Percentiles rank a stretch among this genome's conserved stretches.
Conservation (phyloP, 2,113 vertebrate species). For the Passer domesticus region DNA sequence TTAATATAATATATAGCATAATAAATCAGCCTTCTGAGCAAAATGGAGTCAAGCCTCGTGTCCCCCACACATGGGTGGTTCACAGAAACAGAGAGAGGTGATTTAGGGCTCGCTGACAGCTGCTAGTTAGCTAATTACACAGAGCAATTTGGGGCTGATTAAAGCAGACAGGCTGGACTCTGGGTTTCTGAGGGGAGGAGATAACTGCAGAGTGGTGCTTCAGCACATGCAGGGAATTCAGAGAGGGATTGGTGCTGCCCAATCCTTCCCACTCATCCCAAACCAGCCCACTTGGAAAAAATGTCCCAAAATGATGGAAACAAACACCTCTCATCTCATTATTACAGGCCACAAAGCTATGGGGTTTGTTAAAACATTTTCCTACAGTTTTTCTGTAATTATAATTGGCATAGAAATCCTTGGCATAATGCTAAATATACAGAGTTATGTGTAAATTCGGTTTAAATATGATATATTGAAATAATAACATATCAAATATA, state of each 20-base stretch:
- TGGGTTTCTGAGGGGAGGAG: not conserved
- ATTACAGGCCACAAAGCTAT: not conserved
- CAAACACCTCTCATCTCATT: not conserved
- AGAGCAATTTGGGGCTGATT: not conserved
- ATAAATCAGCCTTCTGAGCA: too few relatives aligned
- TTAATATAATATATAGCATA: too few relatives aligned
- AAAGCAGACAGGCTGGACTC: not conserved
- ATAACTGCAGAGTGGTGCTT: not conserved
- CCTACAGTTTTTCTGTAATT: not conserved
- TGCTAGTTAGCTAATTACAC: not conserved
- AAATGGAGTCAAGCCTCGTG: too few relatives aligned
- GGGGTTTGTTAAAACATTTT: not conserved
- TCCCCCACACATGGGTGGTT: too few relatives aligned
- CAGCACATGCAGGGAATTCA: not conserved
- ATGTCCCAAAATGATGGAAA: accelerated
- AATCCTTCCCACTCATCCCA: not conserved
- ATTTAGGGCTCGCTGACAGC: not conserved
- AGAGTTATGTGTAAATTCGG: not conserved
- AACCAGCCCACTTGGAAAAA: not conserved
- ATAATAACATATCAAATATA: not conserved
- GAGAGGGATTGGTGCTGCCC: not conserved
- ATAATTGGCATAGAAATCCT: not conserved
- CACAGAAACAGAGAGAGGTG: not conserved
- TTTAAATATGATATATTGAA: not conserved
- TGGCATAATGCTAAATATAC: not conserved